phyloP scores from a whole-genome alignment of 2,113 vertebrate species.

The Bolborhynchus lineola region DNA sequence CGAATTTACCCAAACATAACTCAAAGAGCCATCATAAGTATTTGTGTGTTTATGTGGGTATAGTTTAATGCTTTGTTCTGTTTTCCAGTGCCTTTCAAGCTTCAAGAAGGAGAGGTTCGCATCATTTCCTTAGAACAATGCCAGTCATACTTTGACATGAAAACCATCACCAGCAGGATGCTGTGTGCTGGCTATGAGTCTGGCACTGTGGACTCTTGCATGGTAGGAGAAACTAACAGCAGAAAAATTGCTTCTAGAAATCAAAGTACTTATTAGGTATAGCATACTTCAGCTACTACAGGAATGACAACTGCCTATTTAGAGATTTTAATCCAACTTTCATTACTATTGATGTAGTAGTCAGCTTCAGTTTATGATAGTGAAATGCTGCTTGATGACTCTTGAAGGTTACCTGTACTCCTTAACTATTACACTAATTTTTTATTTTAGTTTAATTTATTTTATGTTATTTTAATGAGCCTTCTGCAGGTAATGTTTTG shows the following conservation, averaged over 20 bases:
- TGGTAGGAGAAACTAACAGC: conserved; percentile 60
- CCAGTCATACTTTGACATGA: conserved; percentile 93
- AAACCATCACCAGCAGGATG: conserved; percentile 94
- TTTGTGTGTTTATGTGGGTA: not conserved
- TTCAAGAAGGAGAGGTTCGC: conserved; percentile 94
- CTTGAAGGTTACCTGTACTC: not conserved
- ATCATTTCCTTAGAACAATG: conserved; percentile 91
- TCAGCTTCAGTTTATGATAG: not conserved
- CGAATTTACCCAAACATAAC: not conserved
- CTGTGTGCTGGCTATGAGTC: conserved; percentile 93
- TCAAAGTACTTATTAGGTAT: not conserved
- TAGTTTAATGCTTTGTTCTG: not conserved
- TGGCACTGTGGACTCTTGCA: conserved; percentile 84
- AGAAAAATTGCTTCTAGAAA: not conserved
- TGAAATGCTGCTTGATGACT: not conserved
- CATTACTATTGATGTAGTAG: not conserved
- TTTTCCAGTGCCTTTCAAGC: conserved; percentile 91
- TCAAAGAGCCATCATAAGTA: not conserved
- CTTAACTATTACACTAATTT: not conserved
- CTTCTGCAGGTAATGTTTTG: not conserved
- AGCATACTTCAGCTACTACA: not conserved
- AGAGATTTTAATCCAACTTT: not conserved
- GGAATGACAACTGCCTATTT: not conserved
- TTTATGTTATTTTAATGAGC: not conserved
- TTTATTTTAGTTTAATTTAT: not conserved